Evolutionary conservation across 2,888 invertebrate species (phyloP).

Genomic region (Iselma pallidipennis): DNA sequence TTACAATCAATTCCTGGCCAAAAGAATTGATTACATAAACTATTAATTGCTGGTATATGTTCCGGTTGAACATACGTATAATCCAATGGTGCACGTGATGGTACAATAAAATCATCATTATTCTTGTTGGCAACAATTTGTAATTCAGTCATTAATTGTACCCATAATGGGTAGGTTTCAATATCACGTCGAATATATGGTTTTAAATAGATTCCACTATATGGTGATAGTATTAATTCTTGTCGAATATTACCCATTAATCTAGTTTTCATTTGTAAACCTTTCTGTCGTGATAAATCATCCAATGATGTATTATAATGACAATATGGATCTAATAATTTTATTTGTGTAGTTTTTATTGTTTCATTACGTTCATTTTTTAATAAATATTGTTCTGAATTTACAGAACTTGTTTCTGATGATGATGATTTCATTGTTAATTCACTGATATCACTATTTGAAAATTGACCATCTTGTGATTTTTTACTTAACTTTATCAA

Average conservation of each 20-base stretch:
- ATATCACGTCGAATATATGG: slow-evolving; percentile 82
- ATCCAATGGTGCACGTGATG: slow-evolving; percentile 69
- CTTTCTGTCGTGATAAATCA: slow-evolving; percentile 37
- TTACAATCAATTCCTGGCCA: slow-evolving; percentile 93
- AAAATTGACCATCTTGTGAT: slow-evolving; percentile 20
- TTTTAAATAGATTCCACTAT: slow-evolving; percentile 73
- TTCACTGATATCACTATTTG: slow-evolving; percentile 15
- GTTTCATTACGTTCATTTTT: slow-evolving; percentile 11
- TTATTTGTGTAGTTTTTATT: slow-evolving; percentile 24
- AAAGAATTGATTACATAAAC: slow-evolving; percentile 79
- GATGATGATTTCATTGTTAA: slow-evolving; percentile 7
- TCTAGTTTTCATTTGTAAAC: background rate
- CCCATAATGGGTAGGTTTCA: slow-evolving; percentile 69
- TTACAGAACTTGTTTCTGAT: background rate
- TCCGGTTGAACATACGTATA: slow-evolving; percentile 87
- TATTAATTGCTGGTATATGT: slow-evolving; percentile 86
- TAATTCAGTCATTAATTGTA: slow-evolving; percentile 70
- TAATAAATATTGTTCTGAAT: background rate
- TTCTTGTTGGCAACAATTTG: slow-evolving; percentile 60
- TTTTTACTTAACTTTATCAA: slow-evolving; percentile 32
- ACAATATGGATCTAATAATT: slow-evolving; percentile 49
- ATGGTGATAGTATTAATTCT: slow-evolving; percentile 66
- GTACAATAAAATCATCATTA: slow-evolving; percentile 40
- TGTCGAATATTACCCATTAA: slow-evolving; percentile 45
- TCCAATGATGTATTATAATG: slow-evolving; percentile 53